Percentiles rank a stretch among this genome's conserved stretches.
These are phyloP conservation scores for Bubo scandiacus DNA, from an alignment of 2,113 vertebrate species.

Conservation along the genomic window DNA sequence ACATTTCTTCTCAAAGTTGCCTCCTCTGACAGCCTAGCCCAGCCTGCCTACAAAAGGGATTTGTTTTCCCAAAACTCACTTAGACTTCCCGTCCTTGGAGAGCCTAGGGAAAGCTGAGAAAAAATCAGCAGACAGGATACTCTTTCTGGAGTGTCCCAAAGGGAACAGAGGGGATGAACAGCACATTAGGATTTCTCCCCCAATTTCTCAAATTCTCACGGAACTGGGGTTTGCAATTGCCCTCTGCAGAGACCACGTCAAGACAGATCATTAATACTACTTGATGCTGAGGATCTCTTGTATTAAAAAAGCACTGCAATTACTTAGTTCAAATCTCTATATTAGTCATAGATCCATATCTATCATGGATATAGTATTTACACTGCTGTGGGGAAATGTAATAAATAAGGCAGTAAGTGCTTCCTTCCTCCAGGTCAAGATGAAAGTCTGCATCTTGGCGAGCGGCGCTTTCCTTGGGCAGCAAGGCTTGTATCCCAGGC, in stretches of 20 bases:
- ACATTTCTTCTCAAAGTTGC: conserved; percentile 30
- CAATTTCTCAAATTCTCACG: conserved; percentile 32
- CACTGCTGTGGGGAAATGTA: conserved; percentile 52
- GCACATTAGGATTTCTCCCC: conserved; percentile 45
- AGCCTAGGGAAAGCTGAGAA: conserved; percentile 15
- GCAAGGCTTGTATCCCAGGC: conserved; percentile 5
- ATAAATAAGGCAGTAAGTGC: conserved; percentile 56
- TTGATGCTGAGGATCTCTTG: background rate
- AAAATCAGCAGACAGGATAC: conserved; percentile 48
- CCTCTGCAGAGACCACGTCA: conserved; percentile 22
- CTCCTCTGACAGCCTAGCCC: conserved; percentile 5
- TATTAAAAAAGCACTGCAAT: conserved; percentile 57
- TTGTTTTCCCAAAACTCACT: conserved; percentile 52
- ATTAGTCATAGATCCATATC: conserved; percentile 72
- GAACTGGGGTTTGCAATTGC: conserved; percentile 27
- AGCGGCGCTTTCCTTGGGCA: conserved; percentile 1
- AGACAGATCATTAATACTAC: conserved; percentile 60
- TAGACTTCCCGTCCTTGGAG: conserved; percentile 22
- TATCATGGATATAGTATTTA: conserved; percentile 69
- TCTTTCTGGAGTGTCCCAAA: conserved; percentile 3
- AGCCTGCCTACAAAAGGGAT: conserved; percentile 46
- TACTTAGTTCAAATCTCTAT: conserved; percentile 56
- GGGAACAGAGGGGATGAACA: conserved; percentile 26
- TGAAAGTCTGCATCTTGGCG: conserved; percentile 29
- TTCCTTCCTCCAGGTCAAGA: conserved; percentile 14